phyloP scores from a whole-genome alignment of 2,888 invertebrate species.

The Trachelus tabidus region DNA sequence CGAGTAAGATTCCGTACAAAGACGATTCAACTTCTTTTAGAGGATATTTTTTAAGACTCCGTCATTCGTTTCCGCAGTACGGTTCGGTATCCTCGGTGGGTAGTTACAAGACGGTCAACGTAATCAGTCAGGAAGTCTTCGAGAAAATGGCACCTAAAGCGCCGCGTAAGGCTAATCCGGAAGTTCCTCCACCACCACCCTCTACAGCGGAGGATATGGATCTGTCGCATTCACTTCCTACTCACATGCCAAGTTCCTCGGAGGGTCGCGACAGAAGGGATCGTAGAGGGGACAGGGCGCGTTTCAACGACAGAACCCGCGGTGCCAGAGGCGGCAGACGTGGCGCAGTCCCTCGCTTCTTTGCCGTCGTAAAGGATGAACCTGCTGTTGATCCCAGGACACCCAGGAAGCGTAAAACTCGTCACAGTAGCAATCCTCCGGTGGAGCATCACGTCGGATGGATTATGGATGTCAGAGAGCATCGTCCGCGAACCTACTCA shows the following conservation, averaged over 20 bases:
- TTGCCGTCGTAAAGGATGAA: conserved; percentile 90
- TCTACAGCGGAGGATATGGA: conserved; percentile 64
- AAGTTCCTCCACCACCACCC: conserved; percentile 87
- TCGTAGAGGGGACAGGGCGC: conserved; percentile 44
- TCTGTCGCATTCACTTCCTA: conserved; percentile 43
- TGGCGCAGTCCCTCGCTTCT: conserved; percentile 86
- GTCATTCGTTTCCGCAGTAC: conserved; percentile 54
- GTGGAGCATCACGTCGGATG: conserved; percentile 96
- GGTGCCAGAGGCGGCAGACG: conserved; percentile 40
- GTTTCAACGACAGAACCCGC: conserved; percentile 45
- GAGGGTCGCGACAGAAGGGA: conserved; percentile 50
- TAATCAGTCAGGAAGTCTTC: conserved; percentile 90
- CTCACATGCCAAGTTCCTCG: conserved; percentile 20
- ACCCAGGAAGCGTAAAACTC: conserved; percentile 87
- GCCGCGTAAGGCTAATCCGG: conserved; percentile 77
- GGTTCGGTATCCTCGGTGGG: conserved; percentile 66
- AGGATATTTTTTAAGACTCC: neutral
- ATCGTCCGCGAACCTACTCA: conserved; percentile 82
- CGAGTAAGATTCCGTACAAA: conserved; percentile 57
- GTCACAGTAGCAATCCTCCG: conserved; percentile 94
- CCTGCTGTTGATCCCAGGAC: conserved; percentile 73
- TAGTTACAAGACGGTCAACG: conserved; percentile 86
- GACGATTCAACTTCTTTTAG: neutral
- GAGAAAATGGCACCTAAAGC: conserved; percentile 79
- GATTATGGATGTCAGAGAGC: conserved; percentile 94